Percentiles rank a stretch among this genome's conserved stretches.
Evolutionary conservation across 2,888 invertebrate genomes (phyloP).

Genomic region (Scaptomyza cyrtandrae): DNA sequence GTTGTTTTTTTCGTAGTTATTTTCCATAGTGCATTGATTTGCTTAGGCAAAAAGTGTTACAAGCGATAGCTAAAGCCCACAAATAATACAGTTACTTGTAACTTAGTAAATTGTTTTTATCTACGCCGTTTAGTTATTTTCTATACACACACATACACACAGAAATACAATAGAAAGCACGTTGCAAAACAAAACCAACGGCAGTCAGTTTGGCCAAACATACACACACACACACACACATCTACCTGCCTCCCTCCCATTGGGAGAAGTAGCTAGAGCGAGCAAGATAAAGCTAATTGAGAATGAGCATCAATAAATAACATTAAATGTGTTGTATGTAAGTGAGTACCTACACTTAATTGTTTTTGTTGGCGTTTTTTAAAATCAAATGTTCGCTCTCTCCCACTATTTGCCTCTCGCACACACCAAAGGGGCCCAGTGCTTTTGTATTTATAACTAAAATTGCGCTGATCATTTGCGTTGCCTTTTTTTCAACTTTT

Average conservation of each 20-base stretch:
- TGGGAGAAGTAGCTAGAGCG: neutral
- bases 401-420: constrained; percentile 23
- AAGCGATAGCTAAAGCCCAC: constrained; percentile 15
- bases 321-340: constrained; percentile 59
- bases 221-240: constrained; percentile 10
- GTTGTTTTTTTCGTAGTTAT: constrained; percentile 18
- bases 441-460: constrained; percentile 72
- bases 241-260: neutral
- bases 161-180: constrained; percentile 48
- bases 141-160: constrained; percentile 1
- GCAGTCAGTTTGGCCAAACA: constrained; percentile 30
- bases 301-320: constrained; percentile 71
- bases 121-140: constrained; percentile 62
- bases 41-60: constrained; percentile 7
- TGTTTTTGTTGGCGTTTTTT: constrained; percentile 63
- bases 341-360: constrained; percentile 63
- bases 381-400: constrained; percentile 50
- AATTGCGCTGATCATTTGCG: constrained; percentile 65
- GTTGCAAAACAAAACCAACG: constrained; percentile 51
- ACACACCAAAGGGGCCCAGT: constrained; percentile 45
- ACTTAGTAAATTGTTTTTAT: constrained; percentile 45
- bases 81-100: constrained; percentile 56
- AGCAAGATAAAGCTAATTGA: constrained; percentile 12
- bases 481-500: constrained; percentile 57
- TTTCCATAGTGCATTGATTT: constrained; percentile 16